These are phyloP conservation scores for Bufotes viridis DNA, from an alignment of 2,797 vertebrate species.

Conservation along the genomic window DNA sequence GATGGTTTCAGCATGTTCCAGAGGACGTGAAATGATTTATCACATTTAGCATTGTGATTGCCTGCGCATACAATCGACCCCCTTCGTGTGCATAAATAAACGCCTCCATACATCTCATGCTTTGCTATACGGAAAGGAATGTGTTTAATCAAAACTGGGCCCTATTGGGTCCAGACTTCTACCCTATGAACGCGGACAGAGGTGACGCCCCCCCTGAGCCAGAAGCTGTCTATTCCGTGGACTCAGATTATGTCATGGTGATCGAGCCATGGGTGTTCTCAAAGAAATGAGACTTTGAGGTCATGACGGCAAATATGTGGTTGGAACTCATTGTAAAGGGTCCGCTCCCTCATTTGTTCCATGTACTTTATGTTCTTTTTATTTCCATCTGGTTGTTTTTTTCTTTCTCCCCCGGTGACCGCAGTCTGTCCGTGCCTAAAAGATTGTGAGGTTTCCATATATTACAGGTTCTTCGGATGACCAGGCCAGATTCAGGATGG, in stretches of 20 bases:
- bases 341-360: background rate
- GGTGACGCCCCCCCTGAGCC: background rate
- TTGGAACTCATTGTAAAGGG: slow-evolving; percentile 14
- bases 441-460: background rate
- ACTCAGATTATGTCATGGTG: slow-evolving; percentile 6
- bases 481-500: background rate
- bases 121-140: slow-evolving; percentile 38
- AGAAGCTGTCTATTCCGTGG: background rate
- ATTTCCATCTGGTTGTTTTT: background rate
- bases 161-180: background rate
- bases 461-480: background rate
- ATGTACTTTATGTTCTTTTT: slow-evolving; percentile 17
- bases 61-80: slow-evolving; percentile 10
- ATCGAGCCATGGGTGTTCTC: slow-evolving; percentile 15
- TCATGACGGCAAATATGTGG: slow-evolving; percentile 16
- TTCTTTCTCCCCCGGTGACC: background rate
- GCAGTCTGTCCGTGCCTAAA: background rate
- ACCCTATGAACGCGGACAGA: background rate
- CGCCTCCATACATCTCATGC: slow-evolving; percentile 16
- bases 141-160: slow-evolving; percentile 21
- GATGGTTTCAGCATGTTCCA: slow-evolving; percentile 36
- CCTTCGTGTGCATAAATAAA: slow-evolving; percentile 20
- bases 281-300: slow-evolving; percentile 1
- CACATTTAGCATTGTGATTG: slow-evolving; percentile 4
- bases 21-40: slow-evolving; percentile 22